Conservation (phyloP, 2,113 vertebrate genomes). For the Pteropus alecto region DNA sequence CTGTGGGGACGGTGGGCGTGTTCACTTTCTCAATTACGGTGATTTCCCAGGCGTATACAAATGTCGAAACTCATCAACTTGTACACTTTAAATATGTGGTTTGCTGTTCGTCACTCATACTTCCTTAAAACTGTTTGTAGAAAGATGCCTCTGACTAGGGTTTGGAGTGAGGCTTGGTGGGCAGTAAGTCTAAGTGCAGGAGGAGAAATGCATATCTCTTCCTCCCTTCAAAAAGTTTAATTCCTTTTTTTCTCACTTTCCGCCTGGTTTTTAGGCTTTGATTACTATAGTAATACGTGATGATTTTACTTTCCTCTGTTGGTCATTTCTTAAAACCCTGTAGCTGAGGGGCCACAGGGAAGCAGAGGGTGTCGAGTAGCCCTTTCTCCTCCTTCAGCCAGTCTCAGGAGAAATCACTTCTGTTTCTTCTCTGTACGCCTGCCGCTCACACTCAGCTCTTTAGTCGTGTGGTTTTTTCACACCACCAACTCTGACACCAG, state of each 20-base stretch:
- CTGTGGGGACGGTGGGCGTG: background rate
- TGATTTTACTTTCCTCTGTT: background rate
- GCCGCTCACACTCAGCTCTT: background rate
- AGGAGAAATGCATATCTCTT: background rate
- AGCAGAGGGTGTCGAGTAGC: too few species aligned
- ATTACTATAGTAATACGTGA: too few species aligned
- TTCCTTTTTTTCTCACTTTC: background rate
- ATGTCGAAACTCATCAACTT: background rate
- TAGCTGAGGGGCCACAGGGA: background rate
- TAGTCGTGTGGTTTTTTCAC: background rate
- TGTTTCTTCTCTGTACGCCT: background rate
- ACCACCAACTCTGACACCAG: background rate
- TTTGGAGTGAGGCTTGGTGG: background rate
- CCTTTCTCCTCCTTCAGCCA: background rate
- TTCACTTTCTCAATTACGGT: background rate
- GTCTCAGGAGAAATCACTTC: background rate
- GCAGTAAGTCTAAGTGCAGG: background rate
- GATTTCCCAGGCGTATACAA: background rate
- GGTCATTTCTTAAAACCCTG: background rate
- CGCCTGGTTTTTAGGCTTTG: background rate
- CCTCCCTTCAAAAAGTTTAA: background rate
- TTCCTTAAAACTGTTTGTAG: background rate
- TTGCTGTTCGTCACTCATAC: background rate
- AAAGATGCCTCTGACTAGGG: rapidly evolving
- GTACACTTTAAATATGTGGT: background rate